phyloP scores from a whole-genome alignment of 2,113 vertebrate species.

The Callocephalon fimbriatum region DNA sequence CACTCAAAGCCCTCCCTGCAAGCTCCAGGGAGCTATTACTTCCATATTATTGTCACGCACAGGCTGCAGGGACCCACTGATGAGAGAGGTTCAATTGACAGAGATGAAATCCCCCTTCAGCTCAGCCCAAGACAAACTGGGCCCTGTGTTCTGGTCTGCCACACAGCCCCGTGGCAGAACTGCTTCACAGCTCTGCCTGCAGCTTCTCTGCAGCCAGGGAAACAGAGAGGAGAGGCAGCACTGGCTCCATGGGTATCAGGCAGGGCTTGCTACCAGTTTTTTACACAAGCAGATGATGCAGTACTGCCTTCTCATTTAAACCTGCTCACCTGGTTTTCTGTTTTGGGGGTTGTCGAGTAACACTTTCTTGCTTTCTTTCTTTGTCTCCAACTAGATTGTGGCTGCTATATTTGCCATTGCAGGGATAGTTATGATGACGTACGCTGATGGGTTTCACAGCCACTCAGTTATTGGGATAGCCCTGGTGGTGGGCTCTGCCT shows the following conservation, averaged over 20 bases:
- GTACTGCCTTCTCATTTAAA: not conserved
- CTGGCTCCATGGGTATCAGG: fast-evolving
- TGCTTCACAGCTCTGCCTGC: not conserved
- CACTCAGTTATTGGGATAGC: slow-evolving; percentile 96
- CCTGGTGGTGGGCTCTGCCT: slow-evolving; percentile 93
- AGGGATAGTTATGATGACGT: slow-evolving; percentile 98
- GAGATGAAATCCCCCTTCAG: not conserved
- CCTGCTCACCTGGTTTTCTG: not conserved
- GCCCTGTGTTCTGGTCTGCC: not conserved
- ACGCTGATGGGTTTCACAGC: slow-evolving; percentile 95
- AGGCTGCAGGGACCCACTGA: not conserved
- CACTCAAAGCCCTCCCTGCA: not conserved
- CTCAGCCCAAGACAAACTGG: fast-evolving
- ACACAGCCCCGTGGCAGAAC: fast-evolving
- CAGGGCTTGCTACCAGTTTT: not conserved
- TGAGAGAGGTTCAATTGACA: not conserved
- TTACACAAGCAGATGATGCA: not conserved
- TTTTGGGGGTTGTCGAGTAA: not conserved
- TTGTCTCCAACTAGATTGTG: slow-evolving; percentile 85
- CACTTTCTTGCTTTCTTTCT: not conserved
- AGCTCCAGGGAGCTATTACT: not conserved
- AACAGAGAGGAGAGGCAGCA: not conserved
- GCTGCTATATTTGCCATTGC: slow-evolving; percentile 97
- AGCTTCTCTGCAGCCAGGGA: not conserved
- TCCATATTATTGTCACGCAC: not conserved